phyloP scores from a whole-genome alignment of 2,113 vertebrate genomes.

The Empidonax alnorum region DNA sequence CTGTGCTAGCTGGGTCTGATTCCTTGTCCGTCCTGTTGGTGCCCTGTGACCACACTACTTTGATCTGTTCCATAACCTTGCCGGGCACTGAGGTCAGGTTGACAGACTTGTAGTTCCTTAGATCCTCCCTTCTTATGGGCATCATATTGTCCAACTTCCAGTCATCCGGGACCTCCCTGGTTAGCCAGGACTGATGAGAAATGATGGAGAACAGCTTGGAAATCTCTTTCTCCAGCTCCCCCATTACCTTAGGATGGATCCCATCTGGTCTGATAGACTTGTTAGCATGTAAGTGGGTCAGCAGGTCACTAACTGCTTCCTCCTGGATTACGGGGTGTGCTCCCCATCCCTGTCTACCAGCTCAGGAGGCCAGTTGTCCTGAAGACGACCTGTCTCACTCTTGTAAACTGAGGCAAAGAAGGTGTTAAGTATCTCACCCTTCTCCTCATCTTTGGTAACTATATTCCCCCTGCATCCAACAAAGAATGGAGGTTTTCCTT shows the following conservation, averaged over 20 bases:
- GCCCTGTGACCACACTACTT: background rate
- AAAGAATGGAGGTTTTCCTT: background rate
- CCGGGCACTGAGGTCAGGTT: accelerated
- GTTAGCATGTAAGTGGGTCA: background rate
- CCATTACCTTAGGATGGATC: background rate
- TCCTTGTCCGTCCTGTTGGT: background rate
- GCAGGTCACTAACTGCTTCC: background rate
- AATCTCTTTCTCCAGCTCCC: background rate
- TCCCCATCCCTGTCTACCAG: background rate
- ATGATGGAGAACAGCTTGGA: accelerated
- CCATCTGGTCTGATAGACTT: background rate
- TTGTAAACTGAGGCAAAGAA: background rate
- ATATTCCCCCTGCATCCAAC: background rate
- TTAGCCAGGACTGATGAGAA: background rate
- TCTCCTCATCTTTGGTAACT: background rate
- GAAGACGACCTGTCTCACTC: background rate
- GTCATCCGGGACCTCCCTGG: too few relatives aligned
- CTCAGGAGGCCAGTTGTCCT: background rate
- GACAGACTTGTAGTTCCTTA: background rate
- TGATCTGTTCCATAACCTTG: background rate
- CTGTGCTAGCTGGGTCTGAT: background rate
- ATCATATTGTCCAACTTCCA: background rate
- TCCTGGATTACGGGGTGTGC: background rate
- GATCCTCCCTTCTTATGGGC: background rate
- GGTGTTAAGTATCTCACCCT: too few relatives aligned